phyloP scores from a whole-genome alignment of 2,797 vertebrate genomes.

The Clarias laeviceps region DNA sequence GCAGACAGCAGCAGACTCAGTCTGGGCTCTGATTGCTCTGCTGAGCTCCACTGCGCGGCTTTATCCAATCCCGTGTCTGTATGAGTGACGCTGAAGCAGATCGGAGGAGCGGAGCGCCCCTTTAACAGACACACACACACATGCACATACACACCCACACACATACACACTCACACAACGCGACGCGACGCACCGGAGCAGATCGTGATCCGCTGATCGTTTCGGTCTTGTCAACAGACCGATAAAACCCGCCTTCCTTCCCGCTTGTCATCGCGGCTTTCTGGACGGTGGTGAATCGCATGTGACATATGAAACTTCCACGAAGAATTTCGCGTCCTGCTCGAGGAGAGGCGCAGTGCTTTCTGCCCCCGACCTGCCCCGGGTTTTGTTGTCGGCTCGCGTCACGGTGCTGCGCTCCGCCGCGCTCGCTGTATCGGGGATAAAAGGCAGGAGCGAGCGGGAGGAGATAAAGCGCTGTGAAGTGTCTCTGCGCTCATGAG shows the following conservation, averaged over 20 bases:
- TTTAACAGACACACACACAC: constrained; percentile 81
- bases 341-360: constrained; percentile 35
- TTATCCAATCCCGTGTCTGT: constrained; percentile 81
- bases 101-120: constrained; percentile 73
- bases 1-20: constrained; percentile 72
- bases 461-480: not conserved
- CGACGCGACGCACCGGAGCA: constrained; percentile 39
- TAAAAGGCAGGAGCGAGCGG: constrained; percentile 3
- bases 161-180: constrained; percentile 81
- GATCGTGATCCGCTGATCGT: not conserved
- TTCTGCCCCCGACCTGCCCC: constrained; percentile 17
- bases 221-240: constrained; percentile 25
- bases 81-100: constrained; percentile 85
- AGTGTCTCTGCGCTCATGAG: not conserved
- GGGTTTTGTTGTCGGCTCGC: constrained; percentile 17
- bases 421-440: constrained; percentile 27
- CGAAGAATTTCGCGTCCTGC: not conserved
- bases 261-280: not conserved
- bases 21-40: constrained; percentile 63
- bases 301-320: constrained; percentile 44
- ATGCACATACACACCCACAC: not conserved
- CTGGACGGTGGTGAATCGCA: not conserved
- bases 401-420: not conserved
- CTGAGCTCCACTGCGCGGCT: constrained; percentile 53
- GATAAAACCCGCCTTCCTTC: not conserved